Conservation (phyloP, 2,888 invertebrate genomes). For the Ischnus inquisitorius region DNA sequence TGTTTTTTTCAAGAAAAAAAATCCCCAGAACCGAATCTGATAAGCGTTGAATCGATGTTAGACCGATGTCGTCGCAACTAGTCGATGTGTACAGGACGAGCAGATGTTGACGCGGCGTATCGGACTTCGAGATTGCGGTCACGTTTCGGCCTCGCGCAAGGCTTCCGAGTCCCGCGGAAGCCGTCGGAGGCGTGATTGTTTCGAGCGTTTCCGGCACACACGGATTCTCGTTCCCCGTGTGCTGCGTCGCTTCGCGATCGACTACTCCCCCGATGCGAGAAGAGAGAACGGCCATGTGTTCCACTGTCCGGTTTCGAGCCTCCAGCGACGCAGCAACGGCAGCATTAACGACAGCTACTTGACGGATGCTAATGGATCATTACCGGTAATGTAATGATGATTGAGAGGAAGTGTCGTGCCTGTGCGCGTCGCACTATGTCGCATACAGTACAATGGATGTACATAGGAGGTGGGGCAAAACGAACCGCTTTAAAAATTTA, state of each 20-base stretch:
- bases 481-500: too few species aligned
- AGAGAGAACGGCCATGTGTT: conserved; percentile 23
- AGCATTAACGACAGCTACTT: conserved; percentile 81
- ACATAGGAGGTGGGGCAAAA: background rate
- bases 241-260: conserved; percentile 73
- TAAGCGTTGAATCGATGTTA: background rate
- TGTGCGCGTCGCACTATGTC: conserved; percentile 59
- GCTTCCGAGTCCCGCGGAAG: conserved; percentile 68
- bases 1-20: background rate
- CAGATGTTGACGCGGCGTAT: conserved; percentile 27
- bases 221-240: conserved; percentile 58
- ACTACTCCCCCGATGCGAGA: conserved; percentile 71
- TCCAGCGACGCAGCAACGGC: conserved; percentile 70
- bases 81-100: background rate
- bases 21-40: background rate
- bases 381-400: conserved; percentile 82
- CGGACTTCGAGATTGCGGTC: conserved; percentile 67
- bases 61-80: background rate
- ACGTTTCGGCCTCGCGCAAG: conserved; percentile 54
- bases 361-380: conserved; percentile 82
- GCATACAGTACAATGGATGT: conserved; percentile 19
- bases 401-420: conserved; percentile 79
- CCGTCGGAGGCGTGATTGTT: conserved; percentile 76
- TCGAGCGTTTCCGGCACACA: conserved; percentile 75
- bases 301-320: conserved; percentile 46